Base-by-base conservation (phyloP, 2,113 vertebrate species). In the Azemiops feae region DNA sequence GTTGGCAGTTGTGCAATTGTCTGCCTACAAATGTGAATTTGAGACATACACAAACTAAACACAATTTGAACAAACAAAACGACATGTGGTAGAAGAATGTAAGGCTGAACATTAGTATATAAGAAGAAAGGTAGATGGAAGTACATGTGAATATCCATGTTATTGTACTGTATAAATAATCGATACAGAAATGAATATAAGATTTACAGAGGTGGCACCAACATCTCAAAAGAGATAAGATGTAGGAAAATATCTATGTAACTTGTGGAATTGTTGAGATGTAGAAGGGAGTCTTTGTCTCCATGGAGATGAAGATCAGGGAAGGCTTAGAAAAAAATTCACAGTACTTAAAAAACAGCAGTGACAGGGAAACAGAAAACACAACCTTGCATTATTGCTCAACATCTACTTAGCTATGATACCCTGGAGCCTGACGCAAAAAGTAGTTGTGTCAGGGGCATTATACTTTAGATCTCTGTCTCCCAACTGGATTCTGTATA, bases 281-380 rank as follows among this genome's bases (percentile, higher is more conserved):
- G 45, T 30, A 12, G 45, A 93, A 85, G 53, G 30, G n/a, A 85
- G 81, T 25, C 16, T 93, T 93, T 93, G 89, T 93, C 92, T 93
- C 89, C 89, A 87, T 93, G 92, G 92, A 90, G 81, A 93, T 93
- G 45, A 90, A 43, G 54, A 64, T 64, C 89, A n/a, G 81, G 47
- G 55, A 90, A 50, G 43, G 43, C 45, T 87, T 90, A 43, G 55
- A 50, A 53, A n/a, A n/a, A 57, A 86, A 90, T 30, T 88, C 45
- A 90, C 58, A 89, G 54, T 93, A 87, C 74, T 93, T 90, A 43
- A 93, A 93, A 93, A 93, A 90, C 92, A 93, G 47, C 89, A 86
- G 47, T 69, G 89, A 90, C 92, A 93, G 55, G 54, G 52, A 90
- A 90, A 93, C 54, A 86, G 92, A 86, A 92, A 93, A 58, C 45